Evolutionary conservation across 2,888 invertebrate genomes (phyloP).

Genomic region (Volucella bombylans): DNA sequence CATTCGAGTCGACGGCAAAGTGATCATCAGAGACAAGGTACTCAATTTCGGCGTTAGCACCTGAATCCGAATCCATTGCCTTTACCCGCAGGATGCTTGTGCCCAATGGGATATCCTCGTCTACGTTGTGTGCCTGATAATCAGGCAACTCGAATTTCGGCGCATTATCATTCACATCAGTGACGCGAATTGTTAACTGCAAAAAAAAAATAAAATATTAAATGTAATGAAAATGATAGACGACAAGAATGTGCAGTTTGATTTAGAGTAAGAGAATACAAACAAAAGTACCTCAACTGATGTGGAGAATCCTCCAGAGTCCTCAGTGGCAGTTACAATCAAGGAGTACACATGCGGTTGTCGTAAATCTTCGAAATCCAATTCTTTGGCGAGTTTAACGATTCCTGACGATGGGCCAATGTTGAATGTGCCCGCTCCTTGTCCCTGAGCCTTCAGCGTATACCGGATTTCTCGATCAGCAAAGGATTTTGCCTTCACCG

Average conservation of each 20-base stretch:
- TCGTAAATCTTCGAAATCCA: constrained; percentile 97
- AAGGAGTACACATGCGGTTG: constrained; percentile 97
- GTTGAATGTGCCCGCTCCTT: constrained; percentile 97
- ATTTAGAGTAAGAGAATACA: neutral
- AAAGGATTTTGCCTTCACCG: constrained; percentile 98
- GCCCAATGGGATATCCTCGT: constrained; percentile 96
- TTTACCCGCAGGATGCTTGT: constrained; percentile 96
- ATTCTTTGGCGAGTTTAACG: constrained; percentile 96
- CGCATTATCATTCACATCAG: constrained; percentile 98
- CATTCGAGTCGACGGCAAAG: constrained; percentile 96
- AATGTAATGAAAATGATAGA: constrained; percentile 6
- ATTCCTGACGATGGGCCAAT: constrained; percentile 97
- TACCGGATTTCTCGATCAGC: constrained; percentile 98
- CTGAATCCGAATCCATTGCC: constrained; percentile 97
- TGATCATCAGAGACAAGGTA: constrained; percentile 95
- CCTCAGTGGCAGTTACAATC: constrained; percentile 96
- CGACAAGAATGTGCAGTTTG: neutral
- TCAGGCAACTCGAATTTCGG: constrained; percentile 98
- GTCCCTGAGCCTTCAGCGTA: constrained; percentile 95
- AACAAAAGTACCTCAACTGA: constrained; percentile 90
- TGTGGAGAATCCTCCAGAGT: constrained; percentile 97
- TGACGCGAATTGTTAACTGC: constrained; percentile 95
- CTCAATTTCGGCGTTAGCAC: constrained; percentile 96
- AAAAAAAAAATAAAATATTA: constrained; percentile 77
- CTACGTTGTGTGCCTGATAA: constrained; percentile 97